phyloP scores from a whole-genome alignment of 1,140 invertebrate species.

The Lucilia cuprina region DNA sequence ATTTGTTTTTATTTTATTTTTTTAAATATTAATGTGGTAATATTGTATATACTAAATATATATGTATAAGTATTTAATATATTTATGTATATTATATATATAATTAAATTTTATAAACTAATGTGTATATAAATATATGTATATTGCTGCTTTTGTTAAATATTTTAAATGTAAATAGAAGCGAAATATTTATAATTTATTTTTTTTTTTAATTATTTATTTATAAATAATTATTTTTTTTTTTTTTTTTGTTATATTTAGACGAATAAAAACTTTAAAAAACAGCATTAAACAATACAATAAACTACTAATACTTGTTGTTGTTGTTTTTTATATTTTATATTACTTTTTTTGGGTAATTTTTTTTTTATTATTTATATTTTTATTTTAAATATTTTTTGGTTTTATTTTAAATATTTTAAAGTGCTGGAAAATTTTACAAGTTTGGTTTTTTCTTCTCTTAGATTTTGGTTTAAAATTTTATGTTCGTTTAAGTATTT shows the following conservation, averaged over 20 bases:
- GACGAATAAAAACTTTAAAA: constrained; percentile 22
- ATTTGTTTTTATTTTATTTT: not conserved
- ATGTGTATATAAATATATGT: constrained; percentile 23
- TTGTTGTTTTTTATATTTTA: not conserved
- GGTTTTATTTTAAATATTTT: not conserved
- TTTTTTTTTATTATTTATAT: not conserved
- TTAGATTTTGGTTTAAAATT: constrained; percentile 30
- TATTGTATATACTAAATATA: constrained; percentile 16
- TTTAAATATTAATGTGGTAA: not conserved
- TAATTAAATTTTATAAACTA: constrained; percentile 3
- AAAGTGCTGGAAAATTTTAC: constrained; percentile 23
- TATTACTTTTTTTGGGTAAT: constrained; percentile 45
- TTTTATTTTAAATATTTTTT: not conserved
- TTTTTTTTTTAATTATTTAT: not conserved
- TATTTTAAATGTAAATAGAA: constrained; percentile 21
- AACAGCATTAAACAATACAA: constrained; percentile 28
- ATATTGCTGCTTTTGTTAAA: constrained; percentile 13
- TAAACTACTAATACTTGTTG: constrained; percentile 29
- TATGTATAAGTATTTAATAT: not conserved
- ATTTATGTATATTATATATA: constrained; percentile 6
- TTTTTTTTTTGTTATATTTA: too few relatives aligned
- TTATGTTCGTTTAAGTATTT: not conserved
- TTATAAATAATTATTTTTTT: constrained; percentile 17
- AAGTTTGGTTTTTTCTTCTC: constrained; percentile 16
- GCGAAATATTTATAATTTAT: constrained; percentile 22